phyloP scores from a whole-genome alignment of 2,113 vertebrate genomes.

The Bagarius yarrelli region DNA sequence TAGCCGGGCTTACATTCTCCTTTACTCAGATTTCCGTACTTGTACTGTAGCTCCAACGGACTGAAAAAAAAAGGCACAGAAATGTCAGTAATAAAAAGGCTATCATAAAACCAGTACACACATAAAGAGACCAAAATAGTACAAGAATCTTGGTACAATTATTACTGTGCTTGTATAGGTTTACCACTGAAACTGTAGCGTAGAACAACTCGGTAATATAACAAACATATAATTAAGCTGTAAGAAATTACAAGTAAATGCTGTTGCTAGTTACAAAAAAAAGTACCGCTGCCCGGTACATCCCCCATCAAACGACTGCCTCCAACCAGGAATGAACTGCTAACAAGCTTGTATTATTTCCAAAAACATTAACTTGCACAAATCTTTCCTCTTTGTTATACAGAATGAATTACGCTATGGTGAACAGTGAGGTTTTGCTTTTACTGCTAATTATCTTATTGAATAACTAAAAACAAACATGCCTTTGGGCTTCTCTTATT shows the following conservation, averaged over 20 bases:
- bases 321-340: background rate
- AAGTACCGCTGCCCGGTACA: too few species aligned
- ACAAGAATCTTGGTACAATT: background rate
- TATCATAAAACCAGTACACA: background rate
- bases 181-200: background rate
- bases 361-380: background rate
- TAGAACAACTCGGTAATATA: background rate
- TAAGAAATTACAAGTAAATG: too few species aligned
- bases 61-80: slow-evolving; percentile 57
- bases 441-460: background rate
- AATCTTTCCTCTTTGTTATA: background rate
- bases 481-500: background rate
- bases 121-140: too few species aligned
- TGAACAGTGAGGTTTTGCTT: background rate
- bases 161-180: background rate
- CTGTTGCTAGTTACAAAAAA: too few species aligned
- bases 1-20: slow-evolving; percentile 84
- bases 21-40: slow-evolving; percentile 85
- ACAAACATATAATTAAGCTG: background rate
- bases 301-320: too few species aligned
- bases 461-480: background rate
- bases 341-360: slow-evolving; percentile 4
- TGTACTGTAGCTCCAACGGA: slow-evolving; percentile 80
- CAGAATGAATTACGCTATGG: background rate
- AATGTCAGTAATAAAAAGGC: background rate